phyloP scores from a whole-genome alignment of 2,797 vertebrate species.

The Gymnoscopelus braueri region DNA sequence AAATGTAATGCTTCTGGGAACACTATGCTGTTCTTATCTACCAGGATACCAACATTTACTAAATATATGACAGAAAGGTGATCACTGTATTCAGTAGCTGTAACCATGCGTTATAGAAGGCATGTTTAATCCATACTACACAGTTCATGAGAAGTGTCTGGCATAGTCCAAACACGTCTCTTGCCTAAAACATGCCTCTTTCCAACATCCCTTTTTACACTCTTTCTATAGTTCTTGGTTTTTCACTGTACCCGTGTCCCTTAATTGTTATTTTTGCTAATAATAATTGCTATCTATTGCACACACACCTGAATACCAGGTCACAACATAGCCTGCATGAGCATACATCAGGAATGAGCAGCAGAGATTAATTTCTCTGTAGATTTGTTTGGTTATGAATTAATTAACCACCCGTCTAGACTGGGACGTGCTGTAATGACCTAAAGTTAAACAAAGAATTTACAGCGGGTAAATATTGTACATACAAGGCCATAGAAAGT shows the following conservation, averaged over 20 bases:
- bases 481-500: no score
- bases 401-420: neutral
- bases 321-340: neutral
- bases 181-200: no score
- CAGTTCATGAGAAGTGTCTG: no score
- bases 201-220: no score
- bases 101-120: neutral
- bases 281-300: no score
- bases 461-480: no score
- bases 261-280: no score
- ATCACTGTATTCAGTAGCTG: conserved; percentile 19
- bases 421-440: neutral
- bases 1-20: conserved; percentile 48
- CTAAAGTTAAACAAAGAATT: no score
- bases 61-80: conserved; percentile 61
- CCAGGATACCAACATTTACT: conserved; percentile 56
- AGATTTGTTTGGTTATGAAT: neutral
- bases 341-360: neutral
- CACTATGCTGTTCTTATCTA: conserved; percentile 49
- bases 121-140: conserved; percentile 11
- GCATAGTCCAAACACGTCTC: no score
- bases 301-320: no score
- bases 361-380: neutral
- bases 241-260: no score
- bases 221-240: no score